Percentiles rank a stretch among this genome's conserved stretches.
Conservation (phyloP, 2,113 vertebrate genomes). For the Macquaria australasica region DNA sequence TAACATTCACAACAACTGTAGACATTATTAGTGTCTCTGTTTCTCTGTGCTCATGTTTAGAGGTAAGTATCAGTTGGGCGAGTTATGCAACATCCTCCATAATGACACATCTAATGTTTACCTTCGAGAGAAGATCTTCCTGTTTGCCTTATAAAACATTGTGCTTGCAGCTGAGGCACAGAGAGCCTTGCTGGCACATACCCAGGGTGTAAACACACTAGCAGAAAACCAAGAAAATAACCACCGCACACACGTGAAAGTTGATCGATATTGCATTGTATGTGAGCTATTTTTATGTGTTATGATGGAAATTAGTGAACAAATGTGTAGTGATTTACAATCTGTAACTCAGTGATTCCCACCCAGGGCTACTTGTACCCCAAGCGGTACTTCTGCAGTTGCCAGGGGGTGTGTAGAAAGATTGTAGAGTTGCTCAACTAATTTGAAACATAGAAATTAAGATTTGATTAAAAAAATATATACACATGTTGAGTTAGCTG, state of each 20-base stretch:
- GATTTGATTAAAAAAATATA: neutral
- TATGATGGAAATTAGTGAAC: neutral
- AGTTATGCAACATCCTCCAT: constrained; percentile 72
- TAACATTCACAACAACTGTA: constrained; percentile 30
- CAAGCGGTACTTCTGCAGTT: neutral
- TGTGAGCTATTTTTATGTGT: neutral
- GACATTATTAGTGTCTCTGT: constrained; percentile 10
- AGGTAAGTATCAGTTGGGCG: constrained; percentile 62
- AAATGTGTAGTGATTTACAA: neutral
- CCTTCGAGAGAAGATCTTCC: constrained; percentile 72
- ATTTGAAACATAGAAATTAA: neutral
- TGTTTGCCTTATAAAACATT: constrained; percentile 78
- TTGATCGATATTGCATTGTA: neutral
- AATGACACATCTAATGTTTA: constrained; percentile 77
- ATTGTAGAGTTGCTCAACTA: neutral
- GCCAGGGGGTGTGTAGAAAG: neutral
- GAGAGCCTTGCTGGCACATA: constrained; percentile 69
- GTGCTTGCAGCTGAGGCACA: constrained; percentile 70
- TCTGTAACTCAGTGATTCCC: neutral
- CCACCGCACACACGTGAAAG: neutral
- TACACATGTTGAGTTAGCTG: neutral
- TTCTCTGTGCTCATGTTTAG: constrained; percentile 23
- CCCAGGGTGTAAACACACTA: constrained; percentile 71
- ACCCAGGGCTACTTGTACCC: neutral
- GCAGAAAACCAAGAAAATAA: constrained; percentile 52